Evolutionary conservation across 2,113 vertebrate species (phyloP).

Genomic region (Malurus melanocephalus): DNA sequence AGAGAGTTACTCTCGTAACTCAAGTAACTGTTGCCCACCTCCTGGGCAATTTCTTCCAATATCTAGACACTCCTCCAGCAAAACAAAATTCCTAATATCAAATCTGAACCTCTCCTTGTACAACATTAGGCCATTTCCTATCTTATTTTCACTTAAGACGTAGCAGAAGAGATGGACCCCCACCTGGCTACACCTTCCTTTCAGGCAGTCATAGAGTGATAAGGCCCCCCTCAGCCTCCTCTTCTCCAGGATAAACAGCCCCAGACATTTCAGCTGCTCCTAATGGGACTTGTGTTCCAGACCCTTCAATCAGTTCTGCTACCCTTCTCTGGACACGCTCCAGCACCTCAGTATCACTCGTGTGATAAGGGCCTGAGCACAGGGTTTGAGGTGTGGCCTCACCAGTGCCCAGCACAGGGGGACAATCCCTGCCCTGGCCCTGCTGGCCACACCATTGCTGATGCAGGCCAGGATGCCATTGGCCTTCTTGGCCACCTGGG

Average conservation of each 20-base stretch:
- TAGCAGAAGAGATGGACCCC: not conserved
- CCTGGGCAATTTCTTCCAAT: not conserved
- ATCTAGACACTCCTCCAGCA: rapidly evolving
- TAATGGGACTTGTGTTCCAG: not conserved
- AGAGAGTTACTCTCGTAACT: not conserved
- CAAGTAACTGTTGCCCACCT: not conserved
- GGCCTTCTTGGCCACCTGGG: not conserved
- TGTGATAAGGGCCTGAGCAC: not conserved
- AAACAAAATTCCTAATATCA: not conserved
- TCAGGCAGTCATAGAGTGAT: not conserved
- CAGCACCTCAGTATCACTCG: not conserved
- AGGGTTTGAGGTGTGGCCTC: not conserved
- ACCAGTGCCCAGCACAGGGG: rapidly evolving
- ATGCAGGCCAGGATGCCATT: not conserved
- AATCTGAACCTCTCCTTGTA: not conserved
- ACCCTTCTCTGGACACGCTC: not conserved
- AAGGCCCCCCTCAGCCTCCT: not conserved
- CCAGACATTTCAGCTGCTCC: not conserved
- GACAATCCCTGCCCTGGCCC: not conserved
- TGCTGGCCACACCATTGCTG: not conserved
- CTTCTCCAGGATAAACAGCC: not conserved
- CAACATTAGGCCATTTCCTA: not conserved
- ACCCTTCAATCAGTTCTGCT: not conserved
- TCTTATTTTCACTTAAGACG: rapidly evolving
- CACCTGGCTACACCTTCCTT: not conserved